A percentile compares a stretch with the other conserved stretches of the same genome.
These are phyloP conservation scores for Leucania comma DNA, from an alignment of 2,888 invertebrate species.

Conservation along the genomic window DNA sequence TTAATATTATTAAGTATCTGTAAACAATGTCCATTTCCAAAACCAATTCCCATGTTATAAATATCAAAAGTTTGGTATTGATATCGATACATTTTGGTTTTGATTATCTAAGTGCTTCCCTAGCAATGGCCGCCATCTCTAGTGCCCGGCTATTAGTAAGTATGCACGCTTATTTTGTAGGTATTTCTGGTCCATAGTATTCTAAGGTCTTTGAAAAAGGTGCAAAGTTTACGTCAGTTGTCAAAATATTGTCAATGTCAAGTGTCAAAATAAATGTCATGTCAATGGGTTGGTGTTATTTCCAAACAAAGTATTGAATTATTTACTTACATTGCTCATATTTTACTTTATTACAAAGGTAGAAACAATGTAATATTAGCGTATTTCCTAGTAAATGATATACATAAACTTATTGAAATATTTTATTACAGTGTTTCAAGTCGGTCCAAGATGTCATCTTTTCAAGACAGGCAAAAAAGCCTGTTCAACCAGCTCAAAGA, in stretches of 20 bases:
- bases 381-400: background rate
- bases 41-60: too few species aligned
- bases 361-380: background rate
- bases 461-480: constrained; percentile 92
- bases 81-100: too few species aligned
- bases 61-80: too few species aligned
- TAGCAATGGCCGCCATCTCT: too few species aligned
- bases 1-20: too few species aligned
- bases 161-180: too few species aligned
- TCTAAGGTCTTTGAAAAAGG: too few species aligned
- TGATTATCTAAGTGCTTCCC: too few species aligned
- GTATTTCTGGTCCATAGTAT: too few species aligned
- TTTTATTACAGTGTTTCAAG: constrained; percentile 28
- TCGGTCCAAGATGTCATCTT: constrained; percentile 81
- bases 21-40: too few species aligned
- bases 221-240: background rate
- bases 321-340: background rate
- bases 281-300: background rate
- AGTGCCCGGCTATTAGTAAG: too few species aligned
- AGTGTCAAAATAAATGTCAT: background rate
- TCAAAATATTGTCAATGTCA: constrained; percentile 24
- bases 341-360: background rate
- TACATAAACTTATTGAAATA: background rate
- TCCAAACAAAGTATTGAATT: constrained; percentile 10
- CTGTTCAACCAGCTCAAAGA: constrained; percentile 93